These are phyloP conservation scores for Drosophila bocqueti DNA, from an alignment of 1,140 invertebrate species.

Conservation along the genomic window DNA sequence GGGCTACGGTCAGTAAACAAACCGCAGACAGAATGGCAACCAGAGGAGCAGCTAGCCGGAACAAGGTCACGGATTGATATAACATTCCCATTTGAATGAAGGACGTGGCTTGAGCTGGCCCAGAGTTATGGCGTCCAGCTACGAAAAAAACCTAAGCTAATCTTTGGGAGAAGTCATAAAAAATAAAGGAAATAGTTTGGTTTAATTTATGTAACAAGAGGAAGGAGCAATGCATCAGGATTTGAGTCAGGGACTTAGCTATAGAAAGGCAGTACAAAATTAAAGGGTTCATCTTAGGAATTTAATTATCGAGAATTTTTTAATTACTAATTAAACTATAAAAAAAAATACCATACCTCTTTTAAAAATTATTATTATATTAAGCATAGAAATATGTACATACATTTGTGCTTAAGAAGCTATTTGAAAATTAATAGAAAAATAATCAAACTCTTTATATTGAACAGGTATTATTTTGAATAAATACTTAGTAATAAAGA, in stretches of 20 bases:
- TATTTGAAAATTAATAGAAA: neutral
- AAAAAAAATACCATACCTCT: too few species aligned
- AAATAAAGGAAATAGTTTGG: neutral
- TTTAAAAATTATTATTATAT: neutral
- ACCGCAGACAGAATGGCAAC: conserved; percentile 30
- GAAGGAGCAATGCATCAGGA: neutral
- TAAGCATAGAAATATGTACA: neutral
- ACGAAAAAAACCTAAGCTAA: neutral
- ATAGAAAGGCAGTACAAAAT: neutral
- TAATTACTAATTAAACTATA: neutral
- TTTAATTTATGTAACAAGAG: neutral
- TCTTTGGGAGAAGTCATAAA: neutral
- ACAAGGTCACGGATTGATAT: conserved; percentile 37
- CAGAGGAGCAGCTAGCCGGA: neutral
- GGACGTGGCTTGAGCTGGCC: neutral
- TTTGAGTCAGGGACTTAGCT: neutral
- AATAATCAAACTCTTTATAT: neutral
- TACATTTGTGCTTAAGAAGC: too few species aligned
- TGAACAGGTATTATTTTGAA: neutral
- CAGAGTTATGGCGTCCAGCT: neutral
- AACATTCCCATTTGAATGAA: neutral
- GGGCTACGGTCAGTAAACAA: conserved; percentile 48
- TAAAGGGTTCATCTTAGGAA: neutral
- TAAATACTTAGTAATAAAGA: neutral
- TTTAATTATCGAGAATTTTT: neutral